These are phyloP conservation scores for Sepioteuthis lessoniana DNA, from an alignment of 2,888 invertebrate species.

Conservation along the genomic window DNA sequence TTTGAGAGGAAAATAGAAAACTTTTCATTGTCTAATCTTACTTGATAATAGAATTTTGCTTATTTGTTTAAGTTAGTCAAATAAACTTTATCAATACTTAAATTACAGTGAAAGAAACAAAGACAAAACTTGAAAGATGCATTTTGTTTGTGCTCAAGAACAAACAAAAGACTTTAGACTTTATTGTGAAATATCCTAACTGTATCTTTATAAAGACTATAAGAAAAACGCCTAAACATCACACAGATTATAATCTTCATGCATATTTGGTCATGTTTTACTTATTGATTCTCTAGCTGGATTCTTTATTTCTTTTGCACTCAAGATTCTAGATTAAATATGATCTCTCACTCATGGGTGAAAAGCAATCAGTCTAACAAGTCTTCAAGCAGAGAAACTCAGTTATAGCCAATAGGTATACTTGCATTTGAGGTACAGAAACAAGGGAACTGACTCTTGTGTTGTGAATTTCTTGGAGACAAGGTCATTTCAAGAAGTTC, in stretches of 20 bases:
- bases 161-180: not conserved
- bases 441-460: not conserved
- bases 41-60: not conserved
- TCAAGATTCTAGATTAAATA: not conserved
- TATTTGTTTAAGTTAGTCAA: not conserved
- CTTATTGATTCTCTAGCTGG: not conserved
- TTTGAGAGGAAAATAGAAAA: not conserved
- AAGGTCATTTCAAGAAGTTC: not conserved
- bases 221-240: no score
- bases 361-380: not conserved
- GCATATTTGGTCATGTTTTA: not conserved
- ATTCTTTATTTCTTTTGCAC: not conserved
- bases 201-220: not conserved
- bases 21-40: not conserved
- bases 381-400: not conserved
- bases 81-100: not conserved
- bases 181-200: not conserved
- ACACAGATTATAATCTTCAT: not conserved
- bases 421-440: not conserved
- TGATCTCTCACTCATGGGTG: not conserved
- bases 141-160: not conserved
- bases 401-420: not conserved
- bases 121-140: not conserved
- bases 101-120: not conserved
- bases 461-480: not conserved